These are phyloP conservation scores for Cryptoblepharus egeriae DNA, from an alignment of 2,797 vertebrate genomes.

Conservation along the genomic window DNA sequence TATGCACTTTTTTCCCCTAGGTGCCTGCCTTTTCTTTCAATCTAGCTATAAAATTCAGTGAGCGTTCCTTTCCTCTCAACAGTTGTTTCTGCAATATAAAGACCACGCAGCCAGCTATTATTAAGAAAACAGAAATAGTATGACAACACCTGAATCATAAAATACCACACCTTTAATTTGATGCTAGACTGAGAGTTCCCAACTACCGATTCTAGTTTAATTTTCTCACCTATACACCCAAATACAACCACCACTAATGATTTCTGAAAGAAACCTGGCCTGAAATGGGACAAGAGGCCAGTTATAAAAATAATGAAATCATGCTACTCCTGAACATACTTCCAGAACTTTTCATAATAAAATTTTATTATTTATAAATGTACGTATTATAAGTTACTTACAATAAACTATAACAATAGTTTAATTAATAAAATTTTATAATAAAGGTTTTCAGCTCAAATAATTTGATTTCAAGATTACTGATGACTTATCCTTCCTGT, in stretches of 20 bases:
- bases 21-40: neutral
- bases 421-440: too few relatives aligned
- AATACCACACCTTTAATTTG: neutral
- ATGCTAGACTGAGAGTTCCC: neutral
- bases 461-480: neutral
- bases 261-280: neutral
- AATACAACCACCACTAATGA: neutral
- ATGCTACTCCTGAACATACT: neutral
- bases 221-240: neutral
- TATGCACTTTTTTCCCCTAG: neutral
- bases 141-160: too few relatives aligned
- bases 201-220: neutral
- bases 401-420: too few relatives aligned
- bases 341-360: too few relatives aligned
- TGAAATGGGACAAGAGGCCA: neutral
- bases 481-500: neutral
- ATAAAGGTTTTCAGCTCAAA: slow-evolving; percentile 5
- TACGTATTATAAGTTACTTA: too few relatives aligned
- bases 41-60: neutral
- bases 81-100: neutral
- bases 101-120: neutral
- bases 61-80: neutral
- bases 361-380: too few relatives aligned
- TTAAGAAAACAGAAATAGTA: neutral
- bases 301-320: neutral